Conservation (phyloP, 2,797 vertebrate genomes). For the Alcedo atthis region DNA sequence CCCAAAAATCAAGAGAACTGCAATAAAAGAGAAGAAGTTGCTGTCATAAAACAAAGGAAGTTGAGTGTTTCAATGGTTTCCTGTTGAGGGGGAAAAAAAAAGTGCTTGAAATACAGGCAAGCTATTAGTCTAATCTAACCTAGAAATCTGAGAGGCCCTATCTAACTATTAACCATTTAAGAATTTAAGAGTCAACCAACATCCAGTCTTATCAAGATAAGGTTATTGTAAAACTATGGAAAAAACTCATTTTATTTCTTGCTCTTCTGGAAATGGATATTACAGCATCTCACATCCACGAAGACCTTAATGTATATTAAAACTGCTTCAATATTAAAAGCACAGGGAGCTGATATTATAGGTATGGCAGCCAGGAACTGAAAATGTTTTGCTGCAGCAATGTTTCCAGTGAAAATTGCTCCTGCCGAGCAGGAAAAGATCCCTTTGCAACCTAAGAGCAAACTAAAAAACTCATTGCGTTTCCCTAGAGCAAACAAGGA, state of each 20-base stretch:
- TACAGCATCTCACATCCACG: accelerated
- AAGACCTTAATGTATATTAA: background rate
- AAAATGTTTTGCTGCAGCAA: accelerated
- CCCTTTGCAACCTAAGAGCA: accelerated
- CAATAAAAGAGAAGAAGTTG: background rate
- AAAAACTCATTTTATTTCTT: background rate
- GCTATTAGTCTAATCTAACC: background rate
- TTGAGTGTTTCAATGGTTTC: background rate
- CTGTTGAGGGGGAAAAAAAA: background rate
- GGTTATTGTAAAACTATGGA: background rate
- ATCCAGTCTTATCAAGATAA: background rate
- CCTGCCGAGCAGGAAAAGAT: accelerated
- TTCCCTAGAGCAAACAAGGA: background rate
- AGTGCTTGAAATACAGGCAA: background rate
- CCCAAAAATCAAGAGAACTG: background rate
- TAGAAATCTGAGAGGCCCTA: background rate
- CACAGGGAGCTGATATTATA: accelerated
- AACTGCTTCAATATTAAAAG: background rate
- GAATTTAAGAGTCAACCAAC: background rate
- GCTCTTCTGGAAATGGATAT: background rate
- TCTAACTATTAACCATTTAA: background rate
- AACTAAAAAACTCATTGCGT: accelerated
- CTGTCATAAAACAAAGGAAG: conserved; percentile 2
- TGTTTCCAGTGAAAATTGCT: background rate
- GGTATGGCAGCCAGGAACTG: accelerated